These are phyloP conservation scores for Pseudochaenichthys georgianus DNA, from an alignment of 2,797 vertebrate genomes.

Conservation along the genomic window DNA sequence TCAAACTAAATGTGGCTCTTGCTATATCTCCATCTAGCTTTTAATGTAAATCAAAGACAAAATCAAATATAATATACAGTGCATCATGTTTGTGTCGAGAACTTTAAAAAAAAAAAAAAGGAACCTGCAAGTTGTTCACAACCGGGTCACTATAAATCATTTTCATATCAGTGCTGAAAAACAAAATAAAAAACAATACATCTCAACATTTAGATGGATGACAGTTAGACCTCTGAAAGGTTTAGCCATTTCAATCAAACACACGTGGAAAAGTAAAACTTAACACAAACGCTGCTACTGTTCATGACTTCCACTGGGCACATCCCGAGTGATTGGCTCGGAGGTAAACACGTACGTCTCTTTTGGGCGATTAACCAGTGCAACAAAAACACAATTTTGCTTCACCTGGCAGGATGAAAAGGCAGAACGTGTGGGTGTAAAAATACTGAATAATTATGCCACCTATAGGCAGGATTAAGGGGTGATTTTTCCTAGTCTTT, in stretches of 20 bases:
- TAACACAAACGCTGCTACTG: slow-evolving; percentile 48
- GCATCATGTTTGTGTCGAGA: slow-evolving; percentile 36
- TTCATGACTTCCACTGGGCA: slow-evolving; percentile 52
- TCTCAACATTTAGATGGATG: slow-evolving; percentile 44
- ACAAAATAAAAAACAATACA: slow-evolving; percentile 26
- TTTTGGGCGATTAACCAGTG: slow-evolving; percentile 36
- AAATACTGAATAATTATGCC: slow-evolving; percentile 9
- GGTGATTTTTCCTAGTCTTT: slow-evolving; percentile 35
- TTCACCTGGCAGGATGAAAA: slow-evolving; percentile 47
- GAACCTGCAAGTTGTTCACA: slow-evolving; percentile 49
- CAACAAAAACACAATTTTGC: slow-evolving; percentile 29
- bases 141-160: slow-evolving; percentile 44
- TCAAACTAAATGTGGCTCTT: slow-evolving; percentile 62
- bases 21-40: slow-evolving; percentile 59
- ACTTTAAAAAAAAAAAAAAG: slow-evolving; percentile 27
- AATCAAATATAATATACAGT: slow-evolving; percentile 49
- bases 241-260: slow-evolving; percentile 82
- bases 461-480: slow-evolving; percentile 9
- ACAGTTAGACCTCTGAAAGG: slow-evolving; percentile 49
- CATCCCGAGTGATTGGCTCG: slow-evolving; percentile 53
- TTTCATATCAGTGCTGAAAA: slow-evolving; percentile 65
- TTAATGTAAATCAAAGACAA: slow-evolving; percentile 69
- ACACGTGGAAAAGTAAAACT: slow-evolving; percentile 70
- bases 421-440: slow-evolving; percentile 21
- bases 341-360: slow-evolving; percentile 63